A percentile compares a stretch with the other conserved stretches of the same genome.
Evolutionary conservation across 1,140 invertebrate genomes (phyloP).

Genomic region (Spodoptera frugiperda): DNA sequence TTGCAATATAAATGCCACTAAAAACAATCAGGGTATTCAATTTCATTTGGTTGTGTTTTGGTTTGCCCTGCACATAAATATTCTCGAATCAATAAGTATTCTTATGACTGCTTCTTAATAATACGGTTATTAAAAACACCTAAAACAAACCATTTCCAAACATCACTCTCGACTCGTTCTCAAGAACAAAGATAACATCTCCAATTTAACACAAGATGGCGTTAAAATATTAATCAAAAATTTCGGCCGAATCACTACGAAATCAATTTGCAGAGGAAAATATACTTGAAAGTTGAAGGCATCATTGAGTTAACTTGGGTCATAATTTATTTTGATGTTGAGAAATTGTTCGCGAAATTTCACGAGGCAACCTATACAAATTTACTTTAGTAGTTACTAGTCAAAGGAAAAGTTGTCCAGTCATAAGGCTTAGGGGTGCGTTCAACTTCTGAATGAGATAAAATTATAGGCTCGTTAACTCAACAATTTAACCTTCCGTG

Average conservation of each 20-base stretch:
- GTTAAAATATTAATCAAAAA: slow-evolving; percentile 25
- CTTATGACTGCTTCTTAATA: too few relatives aligned
- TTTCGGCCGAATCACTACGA: slow-evolving; percentile 11
- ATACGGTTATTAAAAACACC: too few relatives aligned
- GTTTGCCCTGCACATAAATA: too few relatives aligned
- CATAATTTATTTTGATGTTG: slow-evolving; percentile 43
- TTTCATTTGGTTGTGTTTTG: too few relatives aligned
- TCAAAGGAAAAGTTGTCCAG: slow-evolving; percentile 40
- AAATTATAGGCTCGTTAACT: slow-evolving; percentile 46
- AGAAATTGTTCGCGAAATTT: slow-evolving; percentile 39
- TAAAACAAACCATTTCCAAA: neutral
- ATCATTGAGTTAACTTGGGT: slow-evolving; percentile 32
- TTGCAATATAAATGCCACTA: too few relatives aligned
- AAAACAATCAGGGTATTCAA: too few relatives aligned
- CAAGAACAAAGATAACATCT: neutral
- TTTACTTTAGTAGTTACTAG: slow-evolving; percentile 34
- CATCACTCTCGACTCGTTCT: neutral
- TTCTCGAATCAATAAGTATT: too few relatives aligned
- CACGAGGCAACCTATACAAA: slow-evolving; percentile 29
- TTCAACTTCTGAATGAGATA: slow-evolving; percentile 39
- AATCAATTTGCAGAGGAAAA: slow-evolving; percentile 28
- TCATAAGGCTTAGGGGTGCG: slow-evolving; percentile 14
- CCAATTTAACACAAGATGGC: slow-evolving; percentile 6
- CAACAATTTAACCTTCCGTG: slow-evolving; percentile 27
- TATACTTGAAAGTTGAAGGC: slow-evolving; percentile 20